These are phyloP conservation scores for Sebastiscus albofasciatus DNA, from an alignment of 2,797 vertebrate genomes.

Conservation along the genomic window DNA sequence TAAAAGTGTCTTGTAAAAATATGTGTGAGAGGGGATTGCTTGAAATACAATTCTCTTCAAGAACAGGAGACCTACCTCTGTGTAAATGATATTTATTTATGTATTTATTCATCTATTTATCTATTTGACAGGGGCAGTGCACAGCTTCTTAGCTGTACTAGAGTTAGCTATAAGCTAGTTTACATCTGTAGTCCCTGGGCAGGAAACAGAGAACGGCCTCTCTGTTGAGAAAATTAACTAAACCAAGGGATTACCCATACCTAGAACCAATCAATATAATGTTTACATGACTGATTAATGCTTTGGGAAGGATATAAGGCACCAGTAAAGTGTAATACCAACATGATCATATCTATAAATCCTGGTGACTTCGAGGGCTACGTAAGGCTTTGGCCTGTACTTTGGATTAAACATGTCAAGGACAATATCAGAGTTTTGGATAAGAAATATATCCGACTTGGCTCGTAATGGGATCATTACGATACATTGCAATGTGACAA, in stretches of 20 bases:
- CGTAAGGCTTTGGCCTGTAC: neutral
- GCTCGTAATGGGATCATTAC: slow-evolving; percentile 49
- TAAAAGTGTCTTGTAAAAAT: too few species aligned
- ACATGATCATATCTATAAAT: slow-evolving; percentile 12
- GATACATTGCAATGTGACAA: slow-evolving; percentile 47
- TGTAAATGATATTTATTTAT: too few species aligned
- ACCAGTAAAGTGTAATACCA: neutral
- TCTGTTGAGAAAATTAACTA: fast-evolving
- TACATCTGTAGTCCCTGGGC: too few species aligned
- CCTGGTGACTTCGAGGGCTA: neutral
- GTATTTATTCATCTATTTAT: too few species aligned
- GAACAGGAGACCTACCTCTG: too few species aligned
- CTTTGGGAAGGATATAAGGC: neutral
- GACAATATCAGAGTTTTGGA: slow-evolving; percentile 29
- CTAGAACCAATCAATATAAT: neutral
- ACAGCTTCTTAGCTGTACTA: too few species aligned
- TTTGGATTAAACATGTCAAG: slow-evolving; percentile 24
- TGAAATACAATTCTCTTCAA: too few species aligned
- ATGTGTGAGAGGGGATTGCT: too few species aligned
- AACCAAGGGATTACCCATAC: neutral
- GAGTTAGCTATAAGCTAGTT: too few species aligned
- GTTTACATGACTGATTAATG: neutral
- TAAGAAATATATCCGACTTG: slow-evolving; percentile 37
- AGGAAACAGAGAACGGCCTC: fast-evolving
- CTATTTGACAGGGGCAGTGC: too few species aligned